Evolutionary conservation across 2,888 invertebrate species (phyloP), one percentile per base, ranked within the genome.

Genomic region (Trachelus troglodyta): DNA sequence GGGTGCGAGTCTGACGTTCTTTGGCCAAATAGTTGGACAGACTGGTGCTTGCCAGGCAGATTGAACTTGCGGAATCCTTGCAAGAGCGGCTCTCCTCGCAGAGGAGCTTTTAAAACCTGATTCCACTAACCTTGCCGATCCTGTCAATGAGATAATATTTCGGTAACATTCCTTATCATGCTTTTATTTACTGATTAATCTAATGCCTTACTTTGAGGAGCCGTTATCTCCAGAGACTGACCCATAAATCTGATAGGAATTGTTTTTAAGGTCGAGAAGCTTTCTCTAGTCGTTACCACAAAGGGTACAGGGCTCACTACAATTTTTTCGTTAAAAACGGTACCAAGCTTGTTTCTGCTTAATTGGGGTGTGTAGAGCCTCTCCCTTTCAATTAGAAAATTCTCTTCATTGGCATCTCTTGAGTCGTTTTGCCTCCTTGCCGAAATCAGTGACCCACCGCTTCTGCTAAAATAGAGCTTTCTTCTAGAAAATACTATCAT

Each of bases 271-370:
- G 91, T 91, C n/a, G 87, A 88, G 76, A 91, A 91, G 79, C 91
- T 91, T 84, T 91, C 89, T 69, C 87, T 86, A 3, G 89, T 90
- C 9, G 89, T 88, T 34, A 89, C 83, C 33, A 87, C 83, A 80
- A 88, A 91, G 75, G 91, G 91, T 75, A 90, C 90, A 56, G 91
- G 90, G 77, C 90, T 91, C 35, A 91, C 91, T 12, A 91, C 87
- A 77, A 91, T 87, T 79, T 87, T 90, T 79, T 91, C 89, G 56
- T 89, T 90, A 78, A 91, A 91, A 75, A 91, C 83, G 34, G 87
- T 91, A 11, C 91, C 91, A 30, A 88, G 86, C 79, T 88, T 91
- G 79, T 90, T 90, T 83, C 91, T 89, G 74, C 85, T 79, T 33
- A 83, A 81, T 37, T 85, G 84, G 6, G 83, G 82, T n/a, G 79